These are phyloP conservation scores for Remorina albescens DNA, from an alignment of 2,797 vertebrate species.

Conservation along the genomic window DNA sequence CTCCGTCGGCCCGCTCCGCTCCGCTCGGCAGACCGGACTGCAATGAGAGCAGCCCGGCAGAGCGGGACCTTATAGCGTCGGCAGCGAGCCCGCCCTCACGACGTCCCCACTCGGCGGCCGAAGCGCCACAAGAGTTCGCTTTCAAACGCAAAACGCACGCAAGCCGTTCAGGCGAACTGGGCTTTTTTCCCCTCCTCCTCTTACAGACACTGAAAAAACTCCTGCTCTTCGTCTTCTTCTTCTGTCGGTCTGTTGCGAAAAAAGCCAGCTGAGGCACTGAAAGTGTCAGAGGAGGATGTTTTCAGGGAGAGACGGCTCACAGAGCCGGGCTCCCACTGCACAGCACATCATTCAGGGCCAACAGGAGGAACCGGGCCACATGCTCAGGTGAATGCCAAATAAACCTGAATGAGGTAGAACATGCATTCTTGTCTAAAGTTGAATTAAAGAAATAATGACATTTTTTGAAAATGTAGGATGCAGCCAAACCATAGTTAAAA, in stretches of 20 bases:
- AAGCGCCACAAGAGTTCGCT: conserved; percentile 19
- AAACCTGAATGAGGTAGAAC: neutral
- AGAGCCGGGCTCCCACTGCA: conserved; percentile 1
- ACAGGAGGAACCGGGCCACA: conserved; percentile 7
- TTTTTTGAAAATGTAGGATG: neutral
- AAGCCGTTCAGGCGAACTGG: conserved; percentile 40
- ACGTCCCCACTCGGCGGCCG: conserved; percentile 53
- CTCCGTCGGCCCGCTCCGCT: conserved; percentile 73
- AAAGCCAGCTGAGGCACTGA: conserved; percentile 1
- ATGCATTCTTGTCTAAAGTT: neutral
- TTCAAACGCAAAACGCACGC: neutral
- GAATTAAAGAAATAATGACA: neutral
- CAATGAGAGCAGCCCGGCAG: conserved; percentile 81
- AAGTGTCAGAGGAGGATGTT: conserved; percentile 28
- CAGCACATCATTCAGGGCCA: conserved; percentile 18
- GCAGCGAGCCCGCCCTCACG: conserved; percentile 71
- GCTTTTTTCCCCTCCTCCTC: no score
- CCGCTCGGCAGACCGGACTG: conserved; percentile 82
- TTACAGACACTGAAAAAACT: conserved; percentile 4
- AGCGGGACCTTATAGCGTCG: conserved; percentile 75
- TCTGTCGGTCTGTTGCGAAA: neutral
- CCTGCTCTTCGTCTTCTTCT: neutral
- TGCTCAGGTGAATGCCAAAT: neutral
- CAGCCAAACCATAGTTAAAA: conserved; percentile 12
- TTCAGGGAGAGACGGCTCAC: neutral